A percentile compares a stretch with the other conserved stretches of the same genome.
Evolutionary conservation across 2,797 vertebrate species (phyloP).

Genomic region (Epinephelus awoara): DNA sequence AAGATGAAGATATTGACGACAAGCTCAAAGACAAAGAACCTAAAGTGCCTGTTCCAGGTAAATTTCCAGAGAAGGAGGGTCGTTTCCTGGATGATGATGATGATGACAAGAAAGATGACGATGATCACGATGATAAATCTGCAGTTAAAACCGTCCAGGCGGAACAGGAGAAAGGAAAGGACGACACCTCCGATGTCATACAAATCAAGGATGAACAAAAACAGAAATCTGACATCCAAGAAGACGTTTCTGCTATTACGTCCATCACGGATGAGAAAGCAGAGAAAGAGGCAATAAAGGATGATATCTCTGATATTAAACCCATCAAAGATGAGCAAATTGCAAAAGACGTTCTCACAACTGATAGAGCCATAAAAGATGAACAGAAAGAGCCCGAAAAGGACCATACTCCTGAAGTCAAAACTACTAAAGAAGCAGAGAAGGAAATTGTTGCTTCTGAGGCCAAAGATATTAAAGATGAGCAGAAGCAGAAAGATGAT

Average conservation of each 20-base stretch:
- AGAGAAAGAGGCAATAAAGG: conserved; percentile 41
- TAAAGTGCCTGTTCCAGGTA: conserved; percentile 70
- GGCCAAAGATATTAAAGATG: conserved; percentile 44
- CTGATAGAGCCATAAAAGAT: conserved; percentile 40
- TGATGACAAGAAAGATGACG: conserved; percentile 59
- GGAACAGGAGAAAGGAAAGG: conserved; percentile 45
- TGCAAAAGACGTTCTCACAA: conserved; percentile 32
- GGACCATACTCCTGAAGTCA: conserved; percentile 24
- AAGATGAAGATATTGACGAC: conserved; percentile 61
- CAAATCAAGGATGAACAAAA: conserved; percentile 54
- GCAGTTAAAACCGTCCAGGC: conserved; percentile 68
- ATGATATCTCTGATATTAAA: conserved; percentile 74
- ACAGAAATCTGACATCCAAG: conserved; percentile 46
- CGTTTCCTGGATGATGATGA: conserved; percentile 83
- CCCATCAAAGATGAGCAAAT: conserved; percentile 54
- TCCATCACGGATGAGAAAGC: conserved; percentile 41
- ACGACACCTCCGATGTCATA: conserved; percentile 28
- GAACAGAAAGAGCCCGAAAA: conserved; percentile 50
- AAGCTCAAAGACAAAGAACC: conserved; percentile 59
- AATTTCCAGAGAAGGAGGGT: conserved; percentile 83
- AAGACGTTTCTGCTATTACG: conserved; percentile 29
- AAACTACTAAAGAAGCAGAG: conserved; percentile 34
- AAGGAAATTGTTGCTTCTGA: conserved; percentile 36
- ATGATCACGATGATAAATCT: conserved; percentile 69
- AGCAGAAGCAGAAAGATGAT: conserved; percentile 55